These are phyloP conservation scores for Ceramica pisi DNA, from an alignment of 2,888 invertebrate species.

Conservation along the genomic window DNA sequence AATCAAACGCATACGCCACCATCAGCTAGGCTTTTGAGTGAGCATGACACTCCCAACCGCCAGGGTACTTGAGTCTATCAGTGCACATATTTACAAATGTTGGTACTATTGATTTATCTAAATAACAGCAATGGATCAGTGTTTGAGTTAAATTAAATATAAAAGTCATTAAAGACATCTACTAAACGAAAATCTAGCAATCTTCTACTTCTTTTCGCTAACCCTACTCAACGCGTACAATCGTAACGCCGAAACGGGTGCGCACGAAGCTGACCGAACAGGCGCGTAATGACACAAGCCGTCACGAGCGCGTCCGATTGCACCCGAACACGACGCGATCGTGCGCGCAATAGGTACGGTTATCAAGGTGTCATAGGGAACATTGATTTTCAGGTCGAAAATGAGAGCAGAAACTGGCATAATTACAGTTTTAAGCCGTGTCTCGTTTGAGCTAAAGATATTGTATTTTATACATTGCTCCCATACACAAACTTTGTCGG, in stretches of 20 bases:
- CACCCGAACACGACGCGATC: conserved; percentile 67
- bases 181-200: too few species aligned
- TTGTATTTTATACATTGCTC: background rate
- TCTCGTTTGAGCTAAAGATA: background rate
- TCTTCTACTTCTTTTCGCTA: background rate
- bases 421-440: conserved; percentile 1
- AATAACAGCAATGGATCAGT: too few species aligned
- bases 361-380: conserved; percentile 57
- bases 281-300: conserved; percentile 69
- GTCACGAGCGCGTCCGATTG: conserved; percentile 70
- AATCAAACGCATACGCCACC: too few species aligned
- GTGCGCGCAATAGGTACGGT: conserved; percentile 61
- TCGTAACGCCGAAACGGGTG: conserved; percentile 66
- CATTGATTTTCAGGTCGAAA: conserved; percentile 47
- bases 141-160: too few species aligned
- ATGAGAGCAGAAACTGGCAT: conserved; percentile 19
- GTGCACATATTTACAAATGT: too few species aligned
- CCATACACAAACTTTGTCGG: too few species aligned
- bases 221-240: conserved; percentile 52
- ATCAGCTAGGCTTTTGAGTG: too few species aligned
- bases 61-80: too few species aligned
- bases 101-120: too few species aligned
- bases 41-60: too few species aligned
- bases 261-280: conserved; percentile 68
- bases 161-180: too few species aligned